phyloP scores from a whole-genome alignment of 2,113 vertebrate genomes.

The Psettodes erumei region DNA sequence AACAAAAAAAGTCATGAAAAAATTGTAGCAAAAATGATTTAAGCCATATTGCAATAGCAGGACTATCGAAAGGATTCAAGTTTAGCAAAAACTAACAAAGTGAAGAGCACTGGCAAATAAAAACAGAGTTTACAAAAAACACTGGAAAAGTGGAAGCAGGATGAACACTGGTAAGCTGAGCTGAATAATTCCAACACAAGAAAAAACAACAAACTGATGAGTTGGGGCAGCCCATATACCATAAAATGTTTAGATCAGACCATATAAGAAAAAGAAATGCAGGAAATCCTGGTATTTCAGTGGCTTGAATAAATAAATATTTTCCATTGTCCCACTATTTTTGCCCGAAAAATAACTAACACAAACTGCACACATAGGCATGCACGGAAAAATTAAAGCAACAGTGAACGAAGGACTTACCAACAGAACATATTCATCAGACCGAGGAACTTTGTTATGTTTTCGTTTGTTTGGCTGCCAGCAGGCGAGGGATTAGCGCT shows the following conservation, averaged over 20 bases:
- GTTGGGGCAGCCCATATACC: no score
- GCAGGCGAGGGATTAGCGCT: slow-evolving; percentile 37
- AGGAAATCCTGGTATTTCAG: neutral
- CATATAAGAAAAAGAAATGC: neutral
- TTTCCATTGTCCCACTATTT: neutral
- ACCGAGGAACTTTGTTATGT: slow-evolving; percentile 15
- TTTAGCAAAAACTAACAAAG: no score
- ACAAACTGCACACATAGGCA: slow-evolving; percentile 13
- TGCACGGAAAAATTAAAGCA: slow-evolving; percentile 15
- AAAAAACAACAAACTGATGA: no score
- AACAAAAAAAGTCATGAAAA: slow-evolving; percentile 55
- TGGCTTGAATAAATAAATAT: neutral
- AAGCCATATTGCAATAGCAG: no score
- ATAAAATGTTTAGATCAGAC: neutral
- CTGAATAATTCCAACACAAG: no score
- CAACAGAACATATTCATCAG: slow-evolving; percentile 21
- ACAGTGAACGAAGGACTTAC: slow-evolving; percentile 1
- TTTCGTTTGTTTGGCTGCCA: slow-evolving; percentile 34
- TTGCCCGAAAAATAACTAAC: neutral
- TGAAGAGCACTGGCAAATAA: no score
- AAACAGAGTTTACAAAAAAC: no score
- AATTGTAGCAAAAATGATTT: slow-evolving; percentile 21
- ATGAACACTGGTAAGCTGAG: no score
- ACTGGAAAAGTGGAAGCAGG: no score
- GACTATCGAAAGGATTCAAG: no score